phyloP scores from a whole-genome alignment of 2,797 vertebrate genomes.

The Kryptopterus vitreolus region DNA sequence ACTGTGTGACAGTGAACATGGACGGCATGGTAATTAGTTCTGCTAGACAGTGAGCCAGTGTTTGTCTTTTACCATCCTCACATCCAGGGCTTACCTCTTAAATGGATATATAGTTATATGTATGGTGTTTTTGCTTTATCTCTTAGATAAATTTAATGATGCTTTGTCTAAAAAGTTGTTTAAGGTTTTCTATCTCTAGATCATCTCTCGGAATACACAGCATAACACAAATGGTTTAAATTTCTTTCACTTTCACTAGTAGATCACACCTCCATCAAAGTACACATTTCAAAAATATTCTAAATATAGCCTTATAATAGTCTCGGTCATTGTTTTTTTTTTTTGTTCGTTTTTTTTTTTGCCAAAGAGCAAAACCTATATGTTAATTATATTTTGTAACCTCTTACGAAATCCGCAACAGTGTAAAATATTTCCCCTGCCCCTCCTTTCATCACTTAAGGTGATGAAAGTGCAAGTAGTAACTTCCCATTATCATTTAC shows the following conservation, averaged over 20 bases:
- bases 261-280: not conserved
- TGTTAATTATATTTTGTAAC: not conserved
- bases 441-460: not conserved
- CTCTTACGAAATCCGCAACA: not conserved
- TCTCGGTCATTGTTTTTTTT: slow-evolving; percentile 30
- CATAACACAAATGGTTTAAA: too few relatives aligned
- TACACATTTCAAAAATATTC: not conserved
- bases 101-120: slow-evolving; percentile 24
- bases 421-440: not conserved
- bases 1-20: slow-evolving; percentile 16
- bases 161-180: not conserved
- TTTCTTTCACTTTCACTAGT: not conserved
- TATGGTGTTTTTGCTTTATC: slow-evolving; percentile 6
- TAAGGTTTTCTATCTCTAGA: not conserved
- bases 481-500: not conserved
- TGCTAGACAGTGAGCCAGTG: slow-evolving; percentile 41
- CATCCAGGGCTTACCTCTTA: slow-evolving; percentile 29
- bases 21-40: slow-evolving; percentile 48
- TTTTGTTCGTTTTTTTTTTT: slow-evolving; percentile 38
- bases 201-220: too few relatives aligned
- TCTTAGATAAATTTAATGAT: slow-evolving; percentile 10
- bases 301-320: not conserved
- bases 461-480: not conserved
- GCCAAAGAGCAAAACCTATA: not conserved
- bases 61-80: slow-evolving; percentile 19